Evolutionary conservation across 2,888 invertebrate genomes (phyloP).

Genomic region (Pseudanteris insignis): DNA sequence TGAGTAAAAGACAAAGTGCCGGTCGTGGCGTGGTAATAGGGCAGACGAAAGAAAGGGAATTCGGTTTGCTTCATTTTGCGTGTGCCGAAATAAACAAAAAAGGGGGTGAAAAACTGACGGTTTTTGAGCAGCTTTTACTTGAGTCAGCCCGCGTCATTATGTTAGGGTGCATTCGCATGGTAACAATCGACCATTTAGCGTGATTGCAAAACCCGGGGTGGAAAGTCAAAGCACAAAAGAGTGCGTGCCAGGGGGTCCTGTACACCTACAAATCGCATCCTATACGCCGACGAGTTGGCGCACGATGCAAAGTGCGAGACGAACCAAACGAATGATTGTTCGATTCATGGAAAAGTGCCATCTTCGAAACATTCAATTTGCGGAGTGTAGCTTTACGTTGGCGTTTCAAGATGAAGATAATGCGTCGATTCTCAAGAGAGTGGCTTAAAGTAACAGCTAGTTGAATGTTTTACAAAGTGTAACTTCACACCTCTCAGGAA

Average conservation of each 20-base stretch:
- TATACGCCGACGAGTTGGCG: constrained; percentile 26
- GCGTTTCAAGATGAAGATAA: constrained; percentile 54
- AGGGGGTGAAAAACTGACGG: constrained; percentile 36
- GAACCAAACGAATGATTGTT: constrained; percentile 26
- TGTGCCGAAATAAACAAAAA: constrained; percentile 36
- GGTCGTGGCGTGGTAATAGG: constrained; percentile 16
- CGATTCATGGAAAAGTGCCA: constrained; percentile 46
- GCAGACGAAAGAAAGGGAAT: constrained; percentile 14
- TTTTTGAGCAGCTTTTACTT: constrained; percentile 43
- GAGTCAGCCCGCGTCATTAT: constrained; percentile 47
- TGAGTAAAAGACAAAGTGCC: constrained; percentile 5
- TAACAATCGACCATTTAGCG: constrained; percentile 52
- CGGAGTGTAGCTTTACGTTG: constrained; percentile 57
- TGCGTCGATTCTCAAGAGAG: constrained; percentile 39
- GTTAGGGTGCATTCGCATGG: constrained; percentile 51
- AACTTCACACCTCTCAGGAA: constrained; percentile 42
- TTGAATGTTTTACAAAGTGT: constrained; percentile 46
- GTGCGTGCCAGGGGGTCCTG: constrained; percentile 15
- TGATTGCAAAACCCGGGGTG: constrained; percentile 48
- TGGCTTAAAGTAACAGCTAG: constrained; percentile 41
- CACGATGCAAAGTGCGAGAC: constrained; percentile 19
- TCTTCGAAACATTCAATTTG: constrained; percentile 59
- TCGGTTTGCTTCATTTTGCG: constrained; percentile 13
- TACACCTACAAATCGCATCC: constrained; percentile 35
- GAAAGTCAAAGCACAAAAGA: constrained; percentile 42